phyloP scores from a whole-genome alignment of 37 sponge, comb jelly and placozoan genomes.

The Lycopodina hypogea region DNA sequence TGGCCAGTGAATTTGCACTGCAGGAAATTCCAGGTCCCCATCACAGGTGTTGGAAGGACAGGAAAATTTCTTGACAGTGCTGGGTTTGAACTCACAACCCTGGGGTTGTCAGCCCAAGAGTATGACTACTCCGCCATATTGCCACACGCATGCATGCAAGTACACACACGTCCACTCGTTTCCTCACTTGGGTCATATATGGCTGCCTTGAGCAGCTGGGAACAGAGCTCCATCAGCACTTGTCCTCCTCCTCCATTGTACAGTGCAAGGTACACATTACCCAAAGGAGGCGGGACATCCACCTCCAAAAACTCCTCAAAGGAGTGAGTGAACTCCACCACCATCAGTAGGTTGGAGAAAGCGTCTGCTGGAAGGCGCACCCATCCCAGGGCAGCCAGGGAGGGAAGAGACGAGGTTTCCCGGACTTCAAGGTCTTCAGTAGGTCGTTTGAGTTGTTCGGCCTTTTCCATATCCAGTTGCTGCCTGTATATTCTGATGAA shows the following conservation, averaged over 20 bases:
- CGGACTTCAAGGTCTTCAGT: conserved; percentile 70
- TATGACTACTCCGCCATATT: too few species aligned
- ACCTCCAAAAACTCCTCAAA: conserved; percentile 75
- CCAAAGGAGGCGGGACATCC: conserved; percentile 27
- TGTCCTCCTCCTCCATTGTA: conserved; percentile 21
- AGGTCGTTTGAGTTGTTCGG: conserved; percentile 73
- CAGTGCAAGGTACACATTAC: conserved; percentile 39
- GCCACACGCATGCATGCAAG: conserved; percentile 7
- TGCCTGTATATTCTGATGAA: conserved; percentile 30
- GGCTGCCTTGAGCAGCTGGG: conserved; percentile 42
- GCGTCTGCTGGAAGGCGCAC: conserved; percentile 42
- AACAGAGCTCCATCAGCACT: conserved; percentile 12
- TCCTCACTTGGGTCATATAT: conserved; percentile 36
- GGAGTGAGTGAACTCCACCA: conserved; percentile 72
- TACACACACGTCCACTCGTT: neutral
- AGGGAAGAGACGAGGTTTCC: conserved; percentile 36
- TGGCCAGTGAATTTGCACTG: too few species aligned
- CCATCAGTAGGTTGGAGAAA: conserved; percentile 80
- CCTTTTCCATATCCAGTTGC: conserved; percentile 65
- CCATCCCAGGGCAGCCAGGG: conserved; percentile 50
- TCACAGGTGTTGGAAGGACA: neutral
- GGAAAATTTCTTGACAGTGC: neutral
- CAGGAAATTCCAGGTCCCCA: too few species aligned
- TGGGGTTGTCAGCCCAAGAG: too few species aligned
- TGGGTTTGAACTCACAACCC: too few species aligned